Conservation (phyloP, 2,888 invertebrate genomes). For the Prionchulus punctatus region DNA sequence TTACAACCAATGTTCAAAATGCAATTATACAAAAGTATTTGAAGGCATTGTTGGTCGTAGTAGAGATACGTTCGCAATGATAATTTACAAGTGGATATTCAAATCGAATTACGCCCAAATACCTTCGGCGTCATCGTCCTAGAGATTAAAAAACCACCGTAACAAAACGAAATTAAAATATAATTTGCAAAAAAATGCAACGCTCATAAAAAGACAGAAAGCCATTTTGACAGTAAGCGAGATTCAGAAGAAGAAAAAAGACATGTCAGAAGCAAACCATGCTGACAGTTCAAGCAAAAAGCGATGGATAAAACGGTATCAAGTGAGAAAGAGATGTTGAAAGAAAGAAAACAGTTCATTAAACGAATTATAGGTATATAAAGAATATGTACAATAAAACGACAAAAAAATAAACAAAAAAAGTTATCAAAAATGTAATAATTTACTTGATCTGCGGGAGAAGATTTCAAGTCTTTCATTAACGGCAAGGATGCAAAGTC, state of each 20-base stretch:
- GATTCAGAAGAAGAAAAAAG: background rate
- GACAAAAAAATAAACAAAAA: too few relatives aligned
- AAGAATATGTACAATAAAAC: too few relatives aligned
- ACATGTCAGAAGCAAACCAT: background rate
- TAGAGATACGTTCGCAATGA: too few relatives aligned
- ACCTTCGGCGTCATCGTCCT: constrained; percentile 10
- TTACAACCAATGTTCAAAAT: too few relatives aligned
- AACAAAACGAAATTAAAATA: too few relatives aligned
- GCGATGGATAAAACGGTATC: background rate
- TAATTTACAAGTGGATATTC: too few relatives aligned
- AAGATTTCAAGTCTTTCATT: background rate
- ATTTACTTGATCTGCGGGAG: constrained; percentile 7
- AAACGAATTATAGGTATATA: too few relatives aligned
- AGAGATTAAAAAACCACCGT: background rate
- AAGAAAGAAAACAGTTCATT: too few relatives aligned
- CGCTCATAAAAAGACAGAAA: background rate
- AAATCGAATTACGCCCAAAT: constrained; percentile 11
- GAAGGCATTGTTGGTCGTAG: too few relatives aligned
- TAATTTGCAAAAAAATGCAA: too few relatives aligned
- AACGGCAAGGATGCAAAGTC: background rate
- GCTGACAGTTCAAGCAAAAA: background rate
- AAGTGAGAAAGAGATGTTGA: too few relatives aligned
- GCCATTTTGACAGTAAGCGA: background rate
- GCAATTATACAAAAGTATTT: too few relatives aligned
- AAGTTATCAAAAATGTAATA: background rate